phyloP scores from a whole-genome alignment of 2,888 invertebrate species.

The Cephus spinipes region DNA sequence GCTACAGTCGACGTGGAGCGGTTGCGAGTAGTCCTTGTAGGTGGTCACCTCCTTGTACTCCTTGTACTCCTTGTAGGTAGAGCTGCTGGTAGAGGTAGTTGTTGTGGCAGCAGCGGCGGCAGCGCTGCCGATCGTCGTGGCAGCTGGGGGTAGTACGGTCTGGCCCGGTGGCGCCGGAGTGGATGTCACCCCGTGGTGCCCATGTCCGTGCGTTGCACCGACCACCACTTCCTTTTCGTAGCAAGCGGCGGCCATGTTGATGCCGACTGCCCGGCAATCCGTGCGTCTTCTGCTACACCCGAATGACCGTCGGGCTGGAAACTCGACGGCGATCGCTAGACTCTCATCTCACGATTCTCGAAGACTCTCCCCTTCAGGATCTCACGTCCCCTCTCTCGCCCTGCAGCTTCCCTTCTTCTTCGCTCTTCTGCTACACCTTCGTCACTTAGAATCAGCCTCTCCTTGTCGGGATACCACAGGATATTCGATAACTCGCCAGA shows the following conservation, averaged over 20 bases:
- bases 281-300: slow-evolving; percentile 27
- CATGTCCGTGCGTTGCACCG: slow-evolving; percentile 54
- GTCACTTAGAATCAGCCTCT: neutral
- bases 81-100: slow-evolving; percentile 68
- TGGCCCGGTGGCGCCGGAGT: slow-evolving; percentile 45
- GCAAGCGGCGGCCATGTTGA: slow-evolving; percentile 61
- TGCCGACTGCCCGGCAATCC: slow-evolving; percentile 44
- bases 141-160: slow-evolving; percentile 43
- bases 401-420: slow-evolving; percentile 7
- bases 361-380: slow-evolving; percentile 2
- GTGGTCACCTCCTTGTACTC: slow-evolving; percentile 33
- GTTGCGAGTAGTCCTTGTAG: slow-evolving; percentile 85
- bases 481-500: slow-evolving; percentile 3
- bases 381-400: slow-evolving; percentile 13
- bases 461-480: slow-evolving; percentile 12
- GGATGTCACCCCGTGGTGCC: slow-evolving; percentile 65
- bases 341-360: slow-evolving; percentile 52
- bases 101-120: slow-evolving; percentile 61
- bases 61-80: slow-evolving; percentile 41
- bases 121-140: slow-evolving; percentile 66
- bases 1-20: slow-evolving; percentile 90
- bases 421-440: neutral
- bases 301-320: slow-evolving; percentile 39
- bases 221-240: slow-evolving; percentile 59
- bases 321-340: slow-evolving; percentile 59